Conservation (phyloP, 92 coral and sea anemone genomes). For the Porites lobata region DNA sequence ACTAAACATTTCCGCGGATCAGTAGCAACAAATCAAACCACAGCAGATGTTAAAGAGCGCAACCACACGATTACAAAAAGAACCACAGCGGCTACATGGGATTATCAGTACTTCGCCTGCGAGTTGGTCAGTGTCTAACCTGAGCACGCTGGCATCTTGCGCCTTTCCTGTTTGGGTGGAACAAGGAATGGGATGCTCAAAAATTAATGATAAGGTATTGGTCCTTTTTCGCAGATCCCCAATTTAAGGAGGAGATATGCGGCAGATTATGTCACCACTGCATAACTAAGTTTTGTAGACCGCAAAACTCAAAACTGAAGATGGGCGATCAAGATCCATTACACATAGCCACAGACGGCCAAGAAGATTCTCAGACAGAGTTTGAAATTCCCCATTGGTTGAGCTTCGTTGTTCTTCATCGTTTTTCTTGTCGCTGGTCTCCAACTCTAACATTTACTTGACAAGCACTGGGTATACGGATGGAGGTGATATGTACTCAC, state of each 20-base stretch:
- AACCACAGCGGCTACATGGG: not conserved
- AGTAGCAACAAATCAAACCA: slow-evolving; percentile 7
- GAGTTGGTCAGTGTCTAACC: not conserved
- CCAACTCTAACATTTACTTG: slow-evolving; percentile 57
- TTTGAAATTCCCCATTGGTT: slow-evolving; percentile 81
- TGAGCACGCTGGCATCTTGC: not conserved
- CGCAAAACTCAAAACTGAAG: not conserved
- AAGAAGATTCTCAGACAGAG: not conserved
- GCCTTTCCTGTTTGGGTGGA: slow-evolving; percentile 40
- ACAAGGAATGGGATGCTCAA: not conserved
- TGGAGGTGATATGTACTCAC: slow-evolving; percentile 82
- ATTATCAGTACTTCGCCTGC: slow-evolving; percentile 5
- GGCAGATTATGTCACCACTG: not conserved
- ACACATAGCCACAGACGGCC: not conserved
- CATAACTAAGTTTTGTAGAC: not conserved
- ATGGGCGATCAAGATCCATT: slow-evolving; percentile 17
- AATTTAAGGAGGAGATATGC: not conserved
- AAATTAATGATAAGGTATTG: slow-evolving; percentile 4
- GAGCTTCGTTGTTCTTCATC: slow-evolving; percentile 62
- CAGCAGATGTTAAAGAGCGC: slow-evolving; percentile 1
- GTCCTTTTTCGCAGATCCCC: not conserved
- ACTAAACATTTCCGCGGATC: not conserved
- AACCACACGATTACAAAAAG: not conserved
- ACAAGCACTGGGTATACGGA: slow-evolving; percentile 72
- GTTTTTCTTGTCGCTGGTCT: slow-evolving; percentile 57